Percentiles rank a stretch among this genome's conserved stretches.
Evolutionary conservation across 2,888 invertebrate species (phyloP).

Genomic region (Leucoptera coffeella): DNA sequence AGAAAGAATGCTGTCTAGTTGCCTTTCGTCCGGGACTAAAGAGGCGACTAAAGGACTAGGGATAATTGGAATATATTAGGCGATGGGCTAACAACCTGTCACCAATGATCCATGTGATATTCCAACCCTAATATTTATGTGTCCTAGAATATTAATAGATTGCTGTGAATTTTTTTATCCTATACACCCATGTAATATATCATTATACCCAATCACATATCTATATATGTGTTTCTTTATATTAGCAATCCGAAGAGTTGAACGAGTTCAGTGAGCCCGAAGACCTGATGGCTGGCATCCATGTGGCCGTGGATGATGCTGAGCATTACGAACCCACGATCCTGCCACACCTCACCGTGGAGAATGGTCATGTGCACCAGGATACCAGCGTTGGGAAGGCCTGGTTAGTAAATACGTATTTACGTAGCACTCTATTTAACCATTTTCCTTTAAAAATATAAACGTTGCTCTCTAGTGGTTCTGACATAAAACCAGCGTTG

Average conservation of each 20-base stretch:
- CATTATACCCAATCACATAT: not conserved
- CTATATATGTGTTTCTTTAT: slow-evolving; percentile 3
- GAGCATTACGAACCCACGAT: slow-evolving; percentile 22
- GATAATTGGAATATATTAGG: not conserved
- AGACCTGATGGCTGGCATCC: slow-evolving; percentile 80
- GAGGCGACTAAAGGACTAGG: too few species aligned
- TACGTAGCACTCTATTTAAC: too few species aligned
- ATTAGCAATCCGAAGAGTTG: slow-evolving; percentile 43
- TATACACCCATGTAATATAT: not conserved
- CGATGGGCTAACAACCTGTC: not conserved
- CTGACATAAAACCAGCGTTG: too few species aligned
- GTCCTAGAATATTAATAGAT: too few species aligned
- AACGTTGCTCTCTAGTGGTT: too few species aligned
- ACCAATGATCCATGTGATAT: not conserved
- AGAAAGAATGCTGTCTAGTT: too few species aligned
- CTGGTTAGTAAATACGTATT: too few species aligned
- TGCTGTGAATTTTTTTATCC: not conserved
- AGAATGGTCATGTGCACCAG: slow-evolving; percentile 35
- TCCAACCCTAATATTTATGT: too few species aligned
- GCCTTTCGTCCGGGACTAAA: too few species aligned
- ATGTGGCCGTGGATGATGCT: slow-evolving; percentile 62
- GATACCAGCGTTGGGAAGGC: too few species aligned
- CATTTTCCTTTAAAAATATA: too few species aligned
- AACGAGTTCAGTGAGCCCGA: slow-evolving; percentile 82
- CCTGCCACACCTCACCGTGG: slow-evolving; percentile 36